Evolutionary conservation across 2,888 invertebrate genomes (phyloP), one percentile per base, ranked within the genome.

Genomic region (Epsilonema sp.): DNA sequence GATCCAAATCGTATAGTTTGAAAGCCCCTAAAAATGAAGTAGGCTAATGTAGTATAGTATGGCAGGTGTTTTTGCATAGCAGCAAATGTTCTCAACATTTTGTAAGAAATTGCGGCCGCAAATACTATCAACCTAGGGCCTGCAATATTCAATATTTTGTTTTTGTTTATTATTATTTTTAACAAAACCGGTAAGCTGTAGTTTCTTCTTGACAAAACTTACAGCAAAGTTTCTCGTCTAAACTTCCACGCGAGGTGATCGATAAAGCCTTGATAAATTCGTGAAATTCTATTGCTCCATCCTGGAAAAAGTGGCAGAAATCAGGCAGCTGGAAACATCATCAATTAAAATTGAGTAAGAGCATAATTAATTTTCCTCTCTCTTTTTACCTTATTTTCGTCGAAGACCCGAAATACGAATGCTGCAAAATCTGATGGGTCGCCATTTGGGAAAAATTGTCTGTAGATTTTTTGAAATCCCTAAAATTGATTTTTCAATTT

Each of bases 391-490:
- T 87, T 87, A 70, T 94, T 92, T 73, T 89, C 87, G 69, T 94
- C 92, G 71, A 94, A 94, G 46, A 94, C 94, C 65, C 90, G 80
- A 75, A 94, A 94, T 51, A 94, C 92, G 64, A 92, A 76, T 46
- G 86, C 83, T 44, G 94, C 92, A 67, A 94, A 97, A 74, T 92
- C 94, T 65, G 87, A 86, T 39, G 94, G 92, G 72, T 97, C 92
- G 56, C 94, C 94, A 76, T 92, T 86, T 46, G 94, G 94, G 70
- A 97, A 94, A 74, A 97, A 94, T 72, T 94, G 92, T 72, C 89
- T 89, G 75, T 97, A 94, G 70, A 94, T 97, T 75, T 84, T 89
- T 68, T 90, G 89, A 75, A 97, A 94, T 61, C 92, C 92, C 89
- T 90, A 72, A 48, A 71, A 36, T 22, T 16, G 19, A 24, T 16